Conservation (phyloP, 2,888 invertebrate genomes). For the Matsumyia berberina region DNA sequence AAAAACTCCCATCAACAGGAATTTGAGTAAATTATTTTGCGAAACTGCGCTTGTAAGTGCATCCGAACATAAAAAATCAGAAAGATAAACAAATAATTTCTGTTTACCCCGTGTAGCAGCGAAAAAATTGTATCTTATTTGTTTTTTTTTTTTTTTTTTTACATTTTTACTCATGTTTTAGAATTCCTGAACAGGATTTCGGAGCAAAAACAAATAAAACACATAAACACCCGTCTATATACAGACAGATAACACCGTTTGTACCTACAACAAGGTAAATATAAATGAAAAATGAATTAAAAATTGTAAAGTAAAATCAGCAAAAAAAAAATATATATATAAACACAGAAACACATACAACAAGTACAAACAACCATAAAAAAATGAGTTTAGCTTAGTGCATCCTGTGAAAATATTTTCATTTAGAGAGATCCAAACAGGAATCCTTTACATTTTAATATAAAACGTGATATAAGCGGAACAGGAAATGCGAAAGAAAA, state of each 20-base stretch:
- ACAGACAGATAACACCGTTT: neutral
- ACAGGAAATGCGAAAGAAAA: conserved; percentile 26
- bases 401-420: conserved; percentile 63
- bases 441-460: conserved; percentile 54
- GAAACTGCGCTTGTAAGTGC: conserved; percentile 19
- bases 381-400: conserved; percentile 47
- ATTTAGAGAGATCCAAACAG: conserved; percentile 58
- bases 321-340: conserved; percentile 8
- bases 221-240: conserved; percentile 6
- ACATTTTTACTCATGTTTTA: conserved; percentile 53
- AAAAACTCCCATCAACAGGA: neutral
- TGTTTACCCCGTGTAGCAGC: conserved; percentile 13
- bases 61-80: conserved; percentile 44
- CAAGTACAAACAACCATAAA: conserved; percentile 4
- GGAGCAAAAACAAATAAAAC: conserved; percentile 12
- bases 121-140: conserved; percentile 26
- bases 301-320: conserved; percentile 62
- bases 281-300: conserved; percentile 73
- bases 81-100: conserved; percentile 36
- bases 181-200: conserved; percentile 28
- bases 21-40: conserved; percentile 33
- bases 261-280: conserved; percentile 51
- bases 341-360: conserved; percentile 1
- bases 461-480: conserved; percentile 30
- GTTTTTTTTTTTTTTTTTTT: conserved; percentile 22